Conservation (phyloP, 1,140 invertebrate genomes). For the Tetragnatha versicolor region DNA sequence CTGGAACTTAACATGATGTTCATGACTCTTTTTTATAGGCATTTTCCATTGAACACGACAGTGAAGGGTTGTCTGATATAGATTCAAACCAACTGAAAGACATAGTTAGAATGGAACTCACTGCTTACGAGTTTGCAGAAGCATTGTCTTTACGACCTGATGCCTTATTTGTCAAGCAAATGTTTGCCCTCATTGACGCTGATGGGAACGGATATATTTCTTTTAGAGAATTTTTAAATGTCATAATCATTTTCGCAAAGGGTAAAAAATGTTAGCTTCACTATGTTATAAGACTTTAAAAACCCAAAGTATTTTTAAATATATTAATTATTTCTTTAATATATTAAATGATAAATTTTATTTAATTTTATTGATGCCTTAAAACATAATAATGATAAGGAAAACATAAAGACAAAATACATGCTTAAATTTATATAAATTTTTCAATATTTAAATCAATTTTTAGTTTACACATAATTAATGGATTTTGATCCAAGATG, state of each 20-base stretch:
- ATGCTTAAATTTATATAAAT: too few species aligned
- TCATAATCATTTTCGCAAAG: conserved; percentile 72
- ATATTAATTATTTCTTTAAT: too few species aligned
- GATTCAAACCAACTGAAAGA: conserved; percentile 65
- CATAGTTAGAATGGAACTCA: conserved; percentile 68
- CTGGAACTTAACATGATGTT: too few species aligned
- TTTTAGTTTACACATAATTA: too few species aligned
- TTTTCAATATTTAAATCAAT: too few species aligned
- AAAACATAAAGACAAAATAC: too few species aligned
- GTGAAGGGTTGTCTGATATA: conserved; percentile 63
- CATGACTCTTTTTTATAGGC: conserved; percentile 60
- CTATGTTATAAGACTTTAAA: too few species aligned
- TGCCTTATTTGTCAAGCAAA: conserved; percentile 70
- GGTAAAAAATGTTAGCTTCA: too few species aligned
- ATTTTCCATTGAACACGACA: conserved; percentile 64
- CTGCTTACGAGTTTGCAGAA: conserved; percentile 71
- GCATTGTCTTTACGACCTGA: conserved; percentile 68
- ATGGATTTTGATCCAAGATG: too few species aligned
- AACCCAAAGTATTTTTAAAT: too few species aligned
- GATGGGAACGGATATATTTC: conserved; percentile 74
- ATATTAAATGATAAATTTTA: too few species aligned
- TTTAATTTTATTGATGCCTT: not conserved
- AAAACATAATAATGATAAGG: too few species aligned
- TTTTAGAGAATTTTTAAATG: conserved; percentile 72
- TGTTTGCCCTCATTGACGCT: conserved; percentile 72